Percentiles rank a stretch among this genome's conserved stretches.
These are phyloP conservation scores for Drosophila nigritarsus DNA, from an alignment of 2,888 invertebrate species.

Conservation along the genomic window DNA sequence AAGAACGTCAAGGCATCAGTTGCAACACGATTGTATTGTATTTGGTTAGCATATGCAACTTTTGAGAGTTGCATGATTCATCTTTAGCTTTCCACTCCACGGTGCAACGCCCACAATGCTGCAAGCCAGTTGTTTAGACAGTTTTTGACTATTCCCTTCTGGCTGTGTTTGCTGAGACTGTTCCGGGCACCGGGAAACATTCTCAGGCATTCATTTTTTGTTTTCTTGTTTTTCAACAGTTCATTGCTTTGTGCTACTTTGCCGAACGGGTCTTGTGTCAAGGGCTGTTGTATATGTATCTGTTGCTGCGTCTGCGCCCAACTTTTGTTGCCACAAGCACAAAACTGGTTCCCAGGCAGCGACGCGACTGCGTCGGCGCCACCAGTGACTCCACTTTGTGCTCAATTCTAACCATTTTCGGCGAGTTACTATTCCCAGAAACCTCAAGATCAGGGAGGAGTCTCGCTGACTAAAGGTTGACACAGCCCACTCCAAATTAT, in stretches of 20 bases:
- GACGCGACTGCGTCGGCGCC: conserved; percentile 54
- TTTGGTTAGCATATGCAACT: conserved; percentile 18
- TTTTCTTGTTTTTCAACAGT: conserved; percentile 64
- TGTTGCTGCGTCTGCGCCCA: conserved; percentile 29
- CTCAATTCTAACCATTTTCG: conserved; percentile 68
- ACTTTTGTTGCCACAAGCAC: conserved; percentile 58
- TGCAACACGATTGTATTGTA: conserved; percentile 12
- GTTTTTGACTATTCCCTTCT: conserved; percentile 36
- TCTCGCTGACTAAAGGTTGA: conserved; percentile 28
- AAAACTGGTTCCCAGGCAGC: conserved; percentile 71
- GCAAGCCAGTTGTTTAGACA: conserved; percentile 39
- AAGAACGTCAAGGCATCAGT: conserved; percentile 18
- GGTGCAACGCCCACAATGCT: conserved; percentile 63
- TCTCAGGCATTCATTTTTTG: conserved; percentile 56
- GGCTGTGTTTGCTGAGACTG: conserved; percentile 61
- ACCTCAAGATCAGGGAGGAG: conserved; percentile 26
- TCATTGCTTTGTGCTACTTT: conserved; percentile 78
- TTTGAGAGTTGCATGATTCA: conserved; percentile 16
- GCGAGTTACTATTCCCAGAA: conserved; percentile 58
- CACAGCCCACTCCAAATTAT: conserved; percentile 10
- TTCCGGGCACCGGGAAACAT: conserved; percentile 69
- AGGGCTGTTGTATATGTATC: conserved; percentile 52
- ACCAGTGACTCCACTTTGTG: conserved; percentile 50
- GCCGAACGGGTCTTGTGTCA: conserved; percentile 65
- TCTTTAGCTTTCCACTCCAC: conserved; percentile 21